phyloP scores from a whole-genome alignment of 2,888 invertebrate genomes.

The Lochmaea crataegi region DNA sequence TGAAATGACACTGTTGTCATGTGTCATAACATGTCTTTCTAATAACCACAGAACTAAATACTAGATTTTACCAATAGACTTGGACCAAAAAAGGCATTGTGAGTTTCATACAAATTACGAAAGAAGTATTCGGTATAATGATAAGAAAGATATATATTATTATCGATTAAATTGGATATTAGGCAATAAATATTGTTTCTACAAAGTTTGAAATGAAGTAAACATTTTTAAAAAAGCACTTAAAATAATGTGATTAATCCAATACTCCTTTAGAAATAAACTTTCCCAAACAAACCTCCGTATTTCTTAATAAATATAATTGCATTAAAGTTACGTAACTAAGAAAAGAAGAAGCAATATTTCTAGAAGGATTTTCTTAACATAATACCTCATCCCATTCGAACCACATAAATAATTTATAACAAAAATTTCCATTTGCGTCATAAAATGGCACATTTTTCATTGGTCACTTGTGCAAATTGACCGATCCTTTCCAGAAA shows the following conservation, averaged over 20 bases:
- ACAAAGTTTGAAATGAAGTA: not conserved
- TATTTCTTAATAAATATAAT: conserved; percentile 33
- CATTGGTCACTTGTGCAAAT: conserved; percentile 62
- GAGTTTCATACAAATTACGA: too few relatives aligned
- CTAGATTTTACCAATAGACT: too few relatives aligned
- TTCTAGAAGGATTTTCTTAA: conserved; percentile 46
- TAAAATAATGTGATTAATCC: conserved; percentile 14
- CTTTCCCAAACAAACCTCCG: conserved; percentile 8
- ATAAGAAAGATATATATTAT: too few relatives aligned
- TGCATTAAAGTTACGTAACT: conserved; percentile 36
- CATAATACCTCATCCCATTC: conserved; percentile 50
- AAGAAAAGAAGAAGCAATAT: conserved; percentile 45
- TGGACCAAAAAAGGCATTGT: too few relatives aligned
- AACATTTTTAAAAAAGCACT: not conserved
- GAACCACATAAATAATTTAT: conserved; percentile 65
- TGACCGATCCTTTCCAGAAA: conserved; percentile 63
- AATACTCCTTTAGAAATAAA: not conserved
- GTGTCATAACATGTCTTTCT: too few relatives aligned
- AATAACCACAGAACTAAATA: too few relatives aligned
- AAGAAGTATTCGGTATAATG: too few relatives aligned
- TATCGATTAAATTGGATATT: too few relatives aligned
- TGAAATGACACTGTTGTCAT: too few relatives aligned
- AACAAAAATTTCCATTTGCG: conserved; percentile 63
- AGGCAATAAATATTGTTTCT: not conserved
- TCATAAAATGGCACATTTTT: conserved; percentile 58